Conservation (phyloP, 2,797 vertebrate species). For the Echiichthys vipera region DNA sequence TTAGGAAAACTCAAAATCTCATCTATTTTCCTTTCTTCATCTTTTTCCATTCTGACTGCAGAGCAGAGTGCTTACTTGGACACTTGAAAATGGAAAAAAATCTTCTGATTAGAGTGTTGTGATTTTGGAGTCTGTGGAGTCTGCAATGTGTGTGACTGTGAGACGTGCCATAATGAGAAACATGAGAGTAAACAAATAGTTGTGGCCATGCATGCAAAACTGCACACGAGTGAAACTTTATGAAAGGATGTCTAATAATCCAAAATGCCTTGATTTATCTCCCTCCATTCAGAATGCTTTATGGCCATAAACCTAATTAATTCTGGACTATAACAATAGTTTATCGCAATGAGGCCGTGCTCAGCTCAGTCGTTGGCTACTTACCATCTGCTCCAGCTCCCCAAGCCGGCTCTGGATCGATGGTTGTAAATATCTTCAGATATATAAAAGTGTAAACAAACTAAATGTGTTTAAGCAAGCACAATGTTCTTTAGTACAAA, state of each 20-base stretch:
- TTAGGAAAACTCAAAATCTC: constrained; percentile 18
- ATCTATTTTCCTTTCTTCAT: constrained; percentile 15
- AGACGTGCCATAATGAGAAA: constrained; percentile 19
- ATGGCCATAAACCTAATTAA: constrained; percentile 74
- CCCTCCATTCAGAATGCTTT: constrained; percentile 61
- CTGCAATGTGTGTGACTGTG: constrained; percentile 29
- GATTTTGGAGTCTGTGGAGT: constrained; percentile 28
- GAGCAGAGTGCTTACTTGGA: constrained; percentile 19
- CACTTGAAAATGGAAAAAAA: constrained; percentile 25
- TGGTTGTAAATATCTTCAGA: constrained; percentile 70
- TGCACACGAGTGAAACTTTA: constrained; percentile 27
- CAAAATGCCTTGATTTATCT: constrained; percentile 63
- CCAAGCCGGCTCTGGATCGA: constrained; percentile 54
- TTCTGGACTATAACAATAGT: constrained; percentile 75
- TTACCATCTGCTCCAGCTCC: constrained; percentile 70
- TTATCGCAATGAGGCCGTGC: constrained; percentile 65
- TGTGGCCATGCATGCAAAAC: constrained; percentile 40
- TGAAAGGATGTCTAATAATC: constrained; percentile 67
- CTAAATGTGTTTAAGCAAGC: too few relatives aligned
- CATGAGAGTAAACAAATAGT: constrained; percentile 14
- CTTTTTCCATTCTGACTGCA: constrained; percentile 4
- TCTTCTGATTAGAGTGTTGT: constrained; percentile 28
- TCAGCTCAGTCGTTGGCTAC: constrained; percentile 68
- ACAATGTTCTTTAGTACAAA: constrained; percentile 6
- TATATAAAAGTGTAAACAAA: too few relatives aligned